Base-by-base conservation (phyloP, 53 echinoderm and acorn worm species). In the Astropecten irregularis region DNA sequence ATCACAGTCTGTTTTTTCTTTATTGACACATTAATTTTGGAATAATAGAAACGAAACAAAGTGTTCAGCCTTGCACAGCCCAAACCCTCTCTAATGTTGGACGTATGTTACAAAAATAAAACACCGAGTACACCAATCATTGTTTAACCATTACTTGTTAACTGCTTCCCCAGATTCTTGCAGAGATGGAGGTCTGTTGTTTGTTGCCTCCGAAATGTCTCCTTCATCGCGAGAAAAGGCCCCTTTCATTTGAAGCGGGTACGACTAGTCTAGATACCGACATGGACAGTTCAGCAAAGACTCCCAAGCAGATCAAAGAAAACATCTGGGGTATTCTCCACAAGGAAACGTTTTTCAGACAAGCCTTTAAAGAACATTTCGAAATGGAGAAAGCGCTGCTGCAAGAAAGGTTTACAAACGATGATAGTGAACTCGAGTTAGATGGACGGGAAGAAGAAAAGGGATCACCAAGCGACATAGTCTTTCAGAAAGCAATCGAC, bases 131-230 rank as follows among this genome's bases (percentile, higher is more conserved):
- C n/a, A n/a, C n/a, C n/a, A n/a, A n/a, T n/a, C n/a, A n/a, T n/a
- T n/a, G n/a, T n/a, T n/a, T n/a, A n/a, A n/a, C n/a, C n/a, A n/a
- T n/a, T n/a, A n/a, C n/a, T n/a, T n/a, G n/a, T n/a, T n/a, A n/a
- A n/a, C n/a, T n/a, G n/a, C n/a, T n/a, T n/a, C n/a, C n/a, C n/a
- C 23, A 73, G 73, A 55, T 22, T 10, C 52, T 73, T 73, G 73
- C 73, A 55, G 73, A 73, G 32, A 73, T 73, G 20, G 73, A 73
- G 19, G 20, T 73, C 2, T 73, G 73, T 3, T 73, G 73, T 36
- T 73, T 36, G 18, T 54, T 34, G 73, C 19, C 19, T 14, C 23
- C 0, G 5, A 35, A 3, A 34, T 51, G 31, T 51, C 31, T 30
- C 53, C 33, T 72, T 7, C 72, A 72, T 32, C 6, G 2, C 20